A percentile compares a stretch with the other conserved stretches of the same genome.
These are phyloP conservation scores for Nasonovia ribisnigri DNA, from an alignment of 2,888 invertebrate genomes.

Conservation along the genomic window DNA sequence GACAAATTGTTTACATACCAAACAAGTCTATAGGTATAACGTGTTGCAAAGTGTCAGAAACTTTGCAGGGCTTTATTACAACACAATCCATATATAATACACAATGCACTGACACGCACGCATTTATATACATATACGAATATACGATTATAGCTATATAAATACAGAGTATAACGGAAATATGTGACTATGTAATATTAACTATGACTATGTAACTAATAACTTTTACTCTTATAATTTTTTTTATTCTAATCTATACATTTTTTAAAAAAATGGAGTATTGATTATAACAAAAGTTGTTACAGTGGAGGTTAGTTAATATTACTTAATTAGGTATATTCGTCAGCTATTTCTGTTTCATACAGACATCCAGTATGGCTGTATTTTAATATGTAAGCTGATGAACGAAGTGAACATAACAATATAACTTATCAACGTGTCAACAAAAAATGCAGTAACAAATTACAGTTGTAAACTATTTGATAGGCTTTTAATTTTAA, in stretches of 20 bases:
- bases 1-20: neutral
- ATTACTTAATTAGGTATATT: neutral
- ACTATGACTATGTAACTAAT: neutral
- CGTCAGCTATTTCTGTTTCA: neutral
- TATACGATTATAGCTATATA: no score
- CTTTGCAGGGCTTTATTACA: neutral
- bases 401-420: neutral
- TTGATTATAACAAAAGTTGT: neutral
- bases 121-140: no score
- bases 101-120: neutral
- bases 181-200: no score
- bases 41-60: neutral
- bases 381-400: neutral
- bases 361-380: neutral
- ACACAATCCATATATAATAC: neutral
- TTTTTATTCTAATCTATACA: neutral
- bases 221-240: neutral
- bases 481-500: neutral
- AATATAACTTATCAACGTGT: conserved; percentile 9
- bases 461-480: neutral
- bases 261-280: neutral
- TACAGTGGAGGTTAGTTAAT: neutral
- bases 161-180: no score
- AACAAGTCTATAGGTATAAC: neutral
- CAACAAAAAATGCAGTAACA: neutral